Percentiles rank a stretch among this genome's conserved stretches.
These are phyloP conservation scores for Agapostemon virescens DNA, from an alignment of 2,888 invertebrate species.

Conservation along the genomic window DNA sequence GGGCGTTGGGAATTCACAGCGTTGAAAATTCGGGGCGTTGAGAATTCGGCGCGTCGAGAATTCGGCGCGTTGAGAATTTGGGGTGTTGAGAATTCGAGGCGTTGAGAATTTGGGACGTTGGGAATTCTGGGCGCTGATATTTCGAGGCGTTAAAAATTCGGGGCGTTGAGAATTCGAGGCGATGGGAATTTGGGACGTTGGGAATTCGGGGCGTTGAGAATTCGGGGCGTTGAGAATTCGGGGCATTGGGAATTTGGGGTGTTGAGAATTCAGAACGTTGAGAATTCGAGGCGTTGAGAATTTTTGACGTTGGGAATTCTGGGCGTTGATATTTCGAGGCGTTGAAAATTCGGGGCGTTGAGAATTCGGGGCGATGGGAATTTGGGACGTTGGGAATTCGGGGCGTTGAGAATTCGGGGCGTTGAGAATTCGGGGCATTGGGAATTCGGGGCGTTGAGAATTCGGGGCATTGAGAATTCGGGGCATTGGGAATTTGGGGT, in stretches of 20 bases:
- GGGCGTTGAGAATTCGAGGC: not conserved
- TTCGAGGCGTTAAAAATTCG: not conserved
- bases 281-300: not conserved
- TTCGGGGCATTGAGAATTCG: no score
- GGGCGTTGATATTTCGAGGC: no score
- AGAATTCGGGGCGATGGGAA: not conserved
- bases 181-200: no score
- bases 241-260: not conserved
- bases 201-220: not conserved
- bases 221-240: not conserved
- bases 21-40: not conserved
- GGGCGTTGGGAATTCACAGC: not conserved
- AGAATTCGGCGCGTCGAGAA: not conserved
- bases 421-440: not conserved
- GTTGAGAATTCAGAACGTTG: not conserved
- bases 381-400: no score
- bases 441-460: not conserved
- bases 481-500: not conserved
- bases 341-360: not conserved
- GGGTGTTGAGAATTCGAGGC: rapidly evolving
- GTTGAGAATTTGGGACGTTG: not conserved
- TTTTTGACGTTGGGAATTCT: no score
- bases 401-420: no score
- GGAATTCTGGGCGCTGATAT: not conserved
- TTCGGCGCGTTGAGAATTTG: not conserved